These are phyloP conservation scores for Betta splendens DNA, from an alignment of 2,797 vertebrate species.

Conservation along the genomic window DNA sequence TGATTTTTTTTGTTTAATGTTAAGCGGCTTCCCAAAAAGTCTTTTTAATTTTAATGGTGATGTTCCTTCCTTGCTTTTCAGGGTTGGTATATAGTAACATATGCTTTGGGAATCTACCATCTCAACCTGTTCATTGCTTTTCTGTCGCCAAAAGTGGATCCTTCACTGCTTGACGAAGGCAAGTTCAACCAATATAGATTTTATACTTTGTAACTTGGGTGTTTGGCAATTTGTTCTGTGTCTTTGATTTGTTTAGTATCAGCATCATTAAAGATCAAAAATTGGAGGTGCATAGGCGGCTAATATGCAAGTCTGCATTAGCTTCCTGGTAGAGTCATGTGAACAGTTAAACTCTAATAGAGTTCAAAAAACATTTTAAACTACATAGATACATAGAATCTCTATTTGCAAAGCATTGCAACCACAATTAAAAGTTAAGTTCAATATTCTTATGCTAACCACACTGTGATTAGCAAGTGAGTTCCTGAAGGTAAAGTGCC, in stretches of 20 bases:
- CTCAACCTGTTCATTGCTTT: constrained; percentile 99
- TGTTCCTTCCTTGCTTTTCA: constrained; percentile 68
- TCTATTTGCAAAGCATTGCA: too few species aligned
- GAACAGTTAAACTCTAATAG: too few species aligned
- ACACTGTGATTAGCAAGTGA: too few species aligned
- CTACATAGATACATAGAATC: too few species aligned
- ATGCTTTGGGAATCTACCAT: constrained; percentile 99
- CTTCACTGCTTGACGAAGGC: constrained; percentile 98
- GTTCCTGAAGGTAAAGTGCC: too few species aligned
- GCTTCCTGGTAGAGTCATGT: too few species aligned
- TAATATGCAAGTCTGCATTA: background rate
- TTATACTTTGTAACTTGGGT: constrained; percentile 6
- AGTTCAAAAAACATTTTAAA: too few species aligned
- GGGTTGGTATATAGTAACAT: constrained; percentile 99
- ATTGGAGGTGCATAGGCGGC: background rate
- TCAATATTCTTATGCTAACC: too few species aligned
- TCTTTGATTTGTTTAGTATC: background rate
- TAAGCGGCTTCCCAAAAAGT: background rate
- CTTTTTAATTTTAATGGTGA: too few species aligned
- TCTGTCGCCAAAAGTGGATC: constrained; percentile 99
- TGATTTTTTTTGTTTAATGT: background rate
- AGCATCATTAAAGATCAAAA: background rate
- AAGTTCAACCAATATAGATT: constrained; percentile 50
- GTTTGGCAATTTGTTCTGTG: background rate
- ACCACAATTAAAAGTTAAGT: too few species aligned